These are phyloP conservation scores for Falcunculus frontatus DNA, from an alignment of 2,113 vertebrate genomes.

Conservation along the genomic window DNA sequence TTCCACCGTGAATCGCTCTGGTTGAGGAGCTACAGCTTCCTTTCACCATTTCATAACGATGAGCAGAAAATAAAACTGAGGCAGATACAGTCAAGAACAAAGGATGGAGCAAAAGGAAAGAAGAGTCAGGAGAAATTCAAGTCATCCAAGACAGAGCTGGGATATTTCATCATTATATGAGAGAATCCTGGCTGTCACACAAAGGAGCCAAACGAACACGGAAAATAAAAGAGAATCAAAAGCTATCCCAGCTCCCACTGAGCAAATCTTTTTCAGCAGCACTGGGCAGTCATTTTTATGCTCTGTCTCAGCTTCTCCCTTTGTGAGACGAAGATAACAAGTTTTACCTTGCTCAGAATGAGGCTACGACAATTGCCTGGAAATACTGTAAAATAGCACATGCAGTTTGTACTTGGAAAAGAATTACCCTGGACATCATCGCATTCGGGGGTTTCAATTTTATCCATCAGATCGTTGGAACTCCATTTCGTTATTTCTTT, in stretches of 20 bases:
- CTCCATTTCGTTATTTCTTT: constrained; percentile 94
- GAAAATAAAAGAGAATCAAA: not conserved
- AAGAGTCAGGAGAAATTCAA: not conserved
- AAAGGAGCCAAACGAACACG: not conserved
- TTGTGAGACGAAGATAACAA: constrained; percentile 10
- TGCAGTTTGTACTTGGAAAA: not conserved
- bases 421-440: constrained; percentile 80
- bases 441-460: constrained; percentile 83
- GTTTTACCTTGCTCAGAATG: not conserved
- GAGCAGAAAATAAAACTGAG: not conserved
- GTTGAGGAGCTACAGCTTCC: not conserved
- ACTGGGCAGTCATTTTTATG: not conserved
- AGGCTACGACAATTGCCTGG: not conserved
- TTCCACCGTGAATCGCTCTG: not conserved
- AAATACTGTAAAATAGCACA: not conserved
- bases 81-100: constrained; percentile 14
- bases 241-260: not conserved
- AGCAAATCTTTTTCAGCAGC: not conserved
- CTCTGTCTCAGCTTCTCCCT: not conserved
- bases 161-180: not conserved
- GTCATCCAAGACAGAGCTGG: not conserved
- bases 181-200: not conserved
- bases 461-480: constrained; percentile 94
- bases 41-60: not conserved
- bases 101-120: not conserved